Base-by-base conservation (phyloP, 2,113 vertebrate genomes). In the Brachyistius frenatus region DNA sequence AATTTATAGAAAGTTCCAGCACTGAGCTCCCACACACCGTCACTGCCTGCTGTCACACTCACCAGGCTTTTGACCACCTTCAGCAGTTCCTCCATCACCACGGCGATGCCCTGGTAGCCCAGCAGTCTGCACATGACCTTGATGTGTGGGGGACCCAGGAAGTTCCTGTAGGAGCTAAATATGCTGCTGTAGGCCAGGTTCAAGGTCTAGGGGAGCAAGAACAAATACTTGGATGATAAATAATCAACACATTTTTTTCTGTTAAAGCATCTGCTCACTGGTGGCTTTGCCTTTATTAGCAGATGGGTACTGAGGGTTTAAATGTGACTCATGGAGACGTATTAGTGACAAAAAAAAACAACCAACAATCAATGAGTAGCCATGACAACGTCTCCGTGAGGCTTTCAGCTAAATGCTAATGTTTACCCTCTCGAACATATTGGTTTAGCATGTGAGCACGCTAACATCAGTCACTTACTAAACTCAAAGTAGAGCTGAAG, bases 41-140 rank as follows among this genome's bases (percentile, higher is more conserved):
- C 9, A 1, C 8, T 14, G 7, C 0, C 55, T 2, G 16, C 11
- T 31, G 49, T 41, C 2, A 1, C 3, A 73, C 91, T 90, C 94
- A 99, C 98, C 97, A 99, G 93, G 89, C 98, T 99, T 86, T 99
- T 99, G 92, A 99, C 97, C 0, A 99, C 99, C 93, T 99, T 99
- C 71, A 99, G 92, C 66, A 99, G 95, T 61, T 99, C 98, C 64
- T 99, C 98, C 98, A 99, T 99, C 81, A 99, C 98, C 90, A 99
- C 98, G 0, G 98, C 98, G 0, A 99, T 99, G 79, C 98, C 98
- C 79, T 99, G 98, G 86, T 99, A 99, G 47, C 98, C 98, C 69
- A 99, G 95, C 62, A 99, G 95, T 54, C 98, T 95, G 82, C 98
- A 99, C 94, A 99, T 97, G 5, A 97, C 99, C 92, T 99, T 99